Conservation (phyloP, 2,888 invertebrate species). For the Eupeodes latifasciatus region DNA sequence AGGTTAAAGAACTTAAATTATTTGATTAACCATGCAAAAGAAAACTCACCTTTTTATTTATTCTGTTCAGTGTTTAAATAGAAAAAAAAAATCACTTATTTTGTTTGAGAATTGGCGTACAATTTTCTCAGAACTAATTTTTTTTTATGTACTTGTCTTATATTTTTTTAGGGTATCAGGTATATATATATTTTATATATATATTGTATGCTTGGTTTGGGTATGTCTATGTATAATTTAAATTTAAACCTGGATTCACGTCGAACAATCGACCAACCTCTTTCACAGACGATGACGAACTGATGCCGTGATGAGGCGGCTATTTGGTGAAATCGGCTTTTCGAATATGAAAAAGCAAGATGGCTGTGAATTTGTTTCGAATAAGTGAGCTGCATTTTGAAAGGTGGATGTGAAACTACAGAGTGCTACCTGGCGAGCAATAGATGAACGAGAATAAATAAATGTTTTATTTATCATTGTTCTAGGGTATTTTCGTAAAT, state of each 20-base stretch:
- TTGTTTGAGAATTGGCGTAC: slow-evolving; percentile 58
- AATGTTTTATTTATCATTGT: too few relatives aligned
- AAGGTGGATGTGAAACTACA: background rate
- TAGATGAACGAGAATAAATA: background rate
- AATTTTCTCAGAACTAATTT: slow-evolving; percentile 44
- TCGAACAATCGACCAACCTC: slow-evolving; percentile 63
- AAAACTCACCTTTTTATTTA: slow-evolving; percentile 57
- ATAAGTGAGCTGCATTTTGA: background rate
- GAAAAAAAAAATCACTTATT: slow-evolving; percentile 41
- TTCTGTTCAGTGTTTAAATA: slow-evolving; percentile 27
- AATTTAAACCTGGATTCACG: slow-evolving; percentile 1
- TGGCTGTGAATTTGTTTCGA: slow-evolving; percentile 30
- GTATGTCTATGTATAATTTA: background rate
- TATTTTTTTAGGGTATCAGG: slow-evolving; percentile 19
- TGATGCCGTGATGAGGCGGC: slow-evolving; percentile 70
- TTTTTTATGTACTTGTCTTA: slow-evolving; percentile 54
- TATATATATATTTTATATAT: slow-evolving; percentile 11
- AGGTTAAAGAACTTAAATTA: background rate
- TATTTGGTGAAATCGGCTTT: slow-evolving; percentile 55
- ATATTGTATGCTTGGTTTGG: slow-evolving; percentile 15
- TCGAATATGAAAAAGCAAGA: slow-evolving; percentile 47
- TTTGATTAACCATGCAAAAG: slow-evolving; percentile 21
- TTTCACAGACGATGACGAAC: slow-evolving; percentile 69
- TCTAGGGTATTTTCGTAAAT: too few relatives aligned
- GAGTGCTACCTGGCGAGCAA: slow-evolving; percentile 9